Conservation (phyloP, 2,888 invertebrate genomes). For the Sipha maydis region DNA sequence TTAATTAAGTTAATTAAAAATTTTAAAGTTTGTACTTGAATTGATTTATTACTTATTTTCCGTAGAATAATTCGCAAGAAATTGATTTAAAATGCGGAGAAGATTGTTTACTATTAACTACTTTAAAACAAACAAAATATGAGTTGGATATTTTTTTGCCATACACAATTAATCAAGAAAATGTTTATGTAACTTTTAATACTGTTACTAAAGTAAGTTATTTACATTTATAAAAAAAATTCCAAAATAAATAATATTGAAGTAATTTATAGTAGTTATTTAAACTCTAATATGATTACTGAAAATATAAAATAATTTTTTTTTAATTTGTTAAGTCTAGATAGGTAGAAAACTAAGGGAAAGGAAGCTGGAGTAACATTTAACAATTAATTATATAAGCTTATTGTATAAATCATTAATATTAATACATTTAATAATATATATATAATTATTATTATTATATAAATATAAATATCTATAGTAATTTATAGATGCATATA, state of each 20-base stretch:
- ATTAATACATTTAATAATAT: too few relatives aligned
- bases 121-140: conserved; percentile 53
- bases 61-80: conserved; percentile 34
- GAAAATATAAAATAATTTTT: too few relatives aligned
- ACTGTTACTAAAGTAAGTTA: conserved; percentile 47
- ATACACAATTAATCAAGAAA: conserved; percentile 19
- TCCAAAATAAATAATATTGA: too few relatives aligned
- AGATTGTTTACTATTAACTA: conserved; percentile 47
- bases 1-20: neutral
- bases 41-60: neutral
- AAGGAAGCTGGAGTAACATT: too few relatives aligned
- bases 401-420: too few relatives aligned
- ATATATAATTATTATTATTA: too few relatives aligned
- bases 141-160: conserved; percentile 55
- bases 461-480: neutral
- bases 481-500: neutral
- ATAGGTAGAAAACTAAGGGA: too few relatives aligned
- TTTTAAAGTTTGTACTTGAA: too few relatives aligned
- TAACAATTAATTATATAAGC: too few relatives aligned
- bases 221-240: neutral
- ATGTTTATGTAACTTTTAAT: conserved; percentile 41
- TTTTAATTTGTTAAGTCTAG: too few relatives aligned
- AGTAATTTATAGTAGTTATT: neutral
- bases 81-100: conserved; percentile 53
- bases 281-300: too few relatives aligned